Conservation (phyloP, 1,140 invertebrate genomes). For the Drosophila erecta region DNA sequence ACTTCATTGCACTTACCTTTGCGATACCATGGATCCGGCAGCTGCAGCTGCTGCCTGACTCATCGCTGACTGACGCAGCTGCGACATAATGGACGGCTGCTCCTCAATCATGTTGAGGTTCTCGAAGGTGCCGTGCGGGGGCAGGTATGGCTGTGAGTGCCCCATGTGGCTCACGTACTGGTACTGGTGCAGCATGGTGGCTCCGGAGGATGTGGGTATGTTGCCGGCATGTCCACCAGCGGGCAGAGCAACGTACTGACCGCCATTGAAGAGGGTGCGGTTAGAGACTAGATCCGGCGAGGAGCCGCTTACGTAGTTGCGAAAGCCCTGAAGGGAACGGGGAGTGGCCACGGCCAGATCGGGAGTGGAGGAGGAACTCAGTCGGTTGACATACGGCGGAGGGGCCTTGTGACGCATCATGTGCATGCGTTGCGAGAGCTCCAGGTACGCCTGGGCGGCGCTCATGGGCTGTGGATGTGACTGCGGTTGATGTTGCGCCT, state of each 20-base stretch:
- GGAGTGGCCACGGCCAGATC: constrained; percentile 90
- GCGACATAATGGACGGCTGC: constrained; percentile 85
- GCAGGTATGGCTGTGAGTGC: constrained; percentile 85
- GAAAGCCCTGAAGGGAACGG: constrained; percentile 85
- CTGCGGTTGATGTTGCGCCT: constrained; percentile 59
- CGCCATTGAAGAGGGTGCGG: constrained; percentile 86
- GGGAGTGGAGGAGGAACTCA: constrained; percentile 92
- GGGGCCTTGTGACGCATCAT: constrained; percentile 92
- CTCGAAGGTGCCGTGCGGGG: constrained; percentile 89
- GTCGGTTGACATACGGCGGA: constrained; percentile 90
- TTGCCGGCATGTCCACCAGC: constrained; percentile 56
- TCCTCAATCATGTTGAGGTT: constrained; percentile 86
- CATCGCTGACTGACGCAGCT: constrained; percentile 75
- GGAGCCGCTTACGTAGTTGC: constrained; percentile 89
- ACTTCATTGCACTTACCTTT: constrained; percentile 40
- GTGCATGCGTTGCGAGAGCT: constrained; percentile 85
- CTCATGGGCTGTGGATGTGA: constrained; percentile 50
- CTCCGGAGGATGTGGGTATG: constrained; percentile 67
- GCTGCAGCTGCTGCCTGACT: constrained; percentile 66
- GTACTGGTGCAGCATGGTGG: constrained; percentile 80
- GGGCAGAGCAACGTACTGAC: constrained; percentile 55
- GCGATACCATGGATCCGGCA: constrained; percentile 31
- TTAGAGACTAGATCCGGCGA: constrained; percentile 92
- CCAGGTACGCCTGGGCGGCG: constrained; percentile 66
- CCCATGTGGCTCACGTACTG: constrained; percentile 84